Conservation (phyloP, 2,113 vertebrate genomes). For the Leptobrachium leishanense region DNA sequence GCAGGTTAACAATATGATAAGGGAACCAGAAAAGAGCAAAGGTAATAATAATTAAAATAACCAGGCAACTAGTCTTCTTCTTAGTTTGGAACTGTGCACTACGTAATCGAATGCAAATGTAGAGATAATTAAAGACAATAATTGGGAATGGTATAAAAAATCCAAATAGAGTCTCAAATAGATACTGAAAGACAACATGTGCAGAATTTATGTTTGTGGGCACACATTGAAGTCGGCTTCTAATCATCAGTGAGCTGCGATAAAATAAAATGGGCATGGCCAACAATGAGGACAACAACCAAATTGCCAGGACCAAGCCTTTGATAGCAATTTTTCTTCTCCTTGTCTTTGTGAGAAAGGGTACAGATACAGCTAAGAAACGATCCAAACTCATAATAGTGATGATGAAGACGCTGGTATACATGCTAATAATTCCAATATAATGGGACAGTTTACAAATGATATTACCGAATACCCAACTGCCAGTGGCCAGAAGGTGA, state of each 20-base stretch:
- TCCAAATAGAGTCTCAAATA: conserved; percentile 61
- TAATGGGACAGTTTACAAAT: conserved; percentile 77
- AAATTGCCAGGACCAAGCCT: conserved; percentile 54
- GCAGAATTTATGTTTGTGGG: accelerated
- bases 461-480: conserved; percentile 66
- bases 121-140: conserved; percentile 57
- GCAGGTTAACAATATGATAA: conserved; percentile 63
- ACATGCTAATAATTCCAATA: conserved; percentile 73
- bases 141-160: conserved; percentile 63
- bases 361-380: conserved; percentile 61
- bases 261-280: conserved; percentile 56
- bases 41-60: conserved; percentile 61
- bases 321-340: conserved; percentile 53
- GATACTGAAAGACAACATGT: conserved; percentile 57
- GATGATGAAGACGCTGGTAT: conserved; percentile 65
- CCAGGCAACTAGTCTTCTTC: conserved; percentile 59
- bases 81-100: conserved; percentile 56
- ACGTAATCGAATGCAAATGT: conserved; percentile 54
- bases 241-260: accelerated
- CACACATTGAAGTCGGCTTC: not conserved
- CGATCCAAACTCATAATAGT: conserved; percentile 66
- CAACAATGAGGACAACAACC: conserved; percentile 56
- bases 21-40: conserved; percentile 67
- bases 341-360: conserved; percentile 64
- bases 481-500: conserved; percentile 56